Base-by-base conservation (phyloP, 2,888 invertebrate species). In the Oscheius sp. region DNA sequence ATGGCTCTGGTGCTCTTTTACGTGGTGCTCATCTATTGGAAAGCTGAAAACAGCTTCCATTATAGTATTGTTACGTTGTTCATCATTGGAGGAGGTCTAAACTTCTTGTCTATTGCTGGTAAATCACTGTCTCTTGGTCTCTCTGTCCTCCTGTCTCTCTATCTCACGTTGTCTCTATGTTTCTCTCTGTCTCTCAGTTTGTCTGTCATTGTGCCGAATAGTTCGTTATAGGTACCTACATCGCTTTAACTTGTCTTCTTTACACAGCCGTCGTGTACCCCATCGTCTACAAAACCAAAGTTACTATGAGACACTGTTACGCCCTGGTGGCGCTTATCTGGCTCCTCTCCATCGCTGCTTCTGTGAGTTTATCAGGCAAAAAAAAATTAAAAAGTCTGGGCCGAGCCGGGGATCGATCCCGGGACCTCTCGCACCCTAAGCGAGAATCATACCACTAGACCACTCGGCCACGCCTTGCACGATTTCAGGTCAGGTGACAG, bases 211-310 rank as follows among this genome's bases (percentile, higher is more conserved):
- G 10, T 33, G 33, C 21, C 10, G 21, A 62, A 62, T 13, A 42
- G 3, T 33, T 50, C 37, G 9, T 74, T 78, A 10, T 59, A 84
- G 84, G 84, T 29, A 84, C 84, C 2, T 85, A 87, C 60, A 78
- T 87, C 55, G 85, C 79, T 32, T 77, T 86, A 58, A 83, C 85
- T 9, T 77, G 77, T 33, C 78, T 87, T 11, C 77, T 87, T 7
- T 87, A 87, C 78, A 80, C 79, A 1, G 87, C 87, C 53, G 83
- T 87, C n/a, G 79, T 78, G 1, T 82, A 85, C 77, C 87, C 85
- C 37, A 79, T 87, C 29, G 79, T 79, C 66, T 87, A 87, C 71
- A 79, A 80, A 66, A 76, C 76, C 33, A 73, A 79, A 62, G 77
- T 85, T 9, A 79, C 79, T 10, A 73, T 86, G 51, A 63, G 60